Conservation (phyloP, 2,888 invertebrate species). For the Schrankia costaestrigalis region DNA sequence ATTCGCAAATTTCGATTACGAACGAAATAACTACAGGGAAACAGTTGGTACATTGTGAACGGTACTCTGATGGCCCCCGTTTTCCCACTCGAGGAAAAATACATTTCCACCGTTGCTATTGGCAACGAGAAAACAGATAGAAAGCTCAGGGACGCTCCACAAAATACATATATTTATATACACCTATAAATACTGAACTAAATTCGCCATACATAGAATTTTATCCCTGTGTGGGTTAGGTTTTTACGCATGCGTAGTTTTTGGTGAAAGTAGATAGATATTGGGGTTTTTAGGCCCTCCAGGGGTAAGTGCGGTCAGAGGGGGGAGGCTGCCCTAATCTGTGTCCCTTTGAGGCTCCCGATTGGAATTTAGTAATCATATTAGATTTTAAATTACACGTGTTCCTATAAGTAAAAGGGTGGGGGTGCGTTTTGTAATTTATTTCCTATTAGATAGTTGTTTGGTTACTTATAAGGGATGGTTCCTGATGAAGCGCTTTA, state of each 20-base stretch:
- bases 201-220: conserved; percentile 60
- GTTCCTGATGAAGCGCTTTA: too few species aligned
- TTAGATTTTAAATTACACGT: conserved; percentile 80
- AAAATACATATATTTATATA: conserved; percentile 19
- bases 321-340: conserved; percentile 68
- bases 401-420: conserved; percentile 65
- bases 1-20: conserved; percentile 35
- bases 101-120: conserved; percentile 65
- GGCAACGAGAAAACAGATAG: conserved; percentile 70
- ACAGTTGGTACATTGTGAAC: conserved; percentile 44
- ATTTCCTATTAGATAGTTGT: conserved; percentile 69
- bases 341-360: conserved; percentile 74
- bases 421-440: conserved; percentile 56
- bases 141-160: conserved; percentile 56
- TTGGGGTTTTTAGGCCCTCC: conserved; percentile 72
- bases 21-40: conserved; percentile 33
- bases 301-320: conserved; percentile 43
- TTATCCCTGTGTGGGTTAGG: conserved; percentile 59
- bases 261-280: conserved; percentile 72
- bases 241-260: conserved; percentile 78
- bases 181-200: conserved; percentile 42
- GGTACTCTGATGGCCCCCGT: conserved; percentile 26
- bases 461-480: conserved; percentile 14
- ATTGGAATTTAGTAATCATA: conserved; percentile 81
- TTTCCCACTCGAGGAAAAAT: conserved; percentile 53